A percentile compares a stretch with the other conserved stretches of the same genome.
Conservation (phyloP, 2,797 vertebrate genomes). For the Sebastes dallii region DNA sequence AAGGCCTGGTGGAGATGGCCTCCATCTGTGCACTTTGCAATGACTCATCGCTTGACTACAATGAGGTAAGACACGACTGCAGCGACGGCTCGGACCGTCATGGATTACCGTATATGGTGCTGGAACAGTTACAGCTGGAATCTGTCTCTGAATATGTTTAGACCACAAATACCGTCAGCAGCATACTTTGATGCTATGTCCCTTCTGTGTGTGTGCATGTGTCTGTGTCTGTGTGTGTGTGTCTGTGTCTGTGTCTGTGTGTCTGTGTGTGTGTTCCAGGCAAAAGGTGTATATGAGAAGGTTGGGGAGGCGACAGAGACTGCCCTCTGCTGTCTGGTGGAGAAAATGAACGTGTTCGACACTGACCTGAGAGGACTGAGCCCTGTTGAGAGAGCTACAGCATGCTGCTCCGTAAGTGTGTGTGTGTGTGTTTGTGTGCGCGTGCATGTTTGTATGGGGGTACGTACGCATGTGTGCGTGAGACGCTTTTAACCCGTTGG, state of each 20-base stretch:
- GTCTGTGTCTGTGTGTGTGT: fast-evolving
- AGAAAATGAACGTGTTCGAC: conserved; percentile 87
- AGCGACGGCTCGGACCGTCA: background rate
- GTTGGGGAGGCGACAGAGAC: conserved; percentile 86
- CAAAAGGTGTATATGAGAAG: conserved; percentile 83
- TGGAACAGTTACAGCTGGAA: background rate
- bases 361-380: conserved; percentile 77
- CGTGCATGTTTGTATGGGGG: too few relatives aligned
- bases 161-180: background rate
- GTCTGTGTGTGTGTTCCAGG: conserved; percentile 46
- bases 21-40: conserved; percentile 85
- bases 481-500: too few relatives aligned
- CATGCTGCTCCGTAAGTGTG: conserved; percentile 81
- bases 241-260: fast-evolving
- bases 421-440: too few relatives aligned
- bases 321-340: conserved; percentile 84
- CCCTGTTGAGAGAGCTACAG: conserved; percentile 79
- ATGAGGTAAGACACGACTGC: conserved; percentile 68
- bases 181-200: background rate
- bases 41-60: conserved; percentile 85
- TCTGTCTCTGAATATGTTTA: background rate
- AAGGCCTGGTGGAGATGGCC: conserved; percentile 83
- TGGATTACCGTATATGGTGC: background rate
- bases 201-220: background rate
- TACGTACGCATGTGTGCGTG: too few relatives aligned